A percentile compares a stretch with the other conserved stretches of the same genome.
These are phyloP conservation scores for Drosophila serrata DNA, from an alignment of 1,140 invertebrate species.

Conservation along the genomic window DNA sequence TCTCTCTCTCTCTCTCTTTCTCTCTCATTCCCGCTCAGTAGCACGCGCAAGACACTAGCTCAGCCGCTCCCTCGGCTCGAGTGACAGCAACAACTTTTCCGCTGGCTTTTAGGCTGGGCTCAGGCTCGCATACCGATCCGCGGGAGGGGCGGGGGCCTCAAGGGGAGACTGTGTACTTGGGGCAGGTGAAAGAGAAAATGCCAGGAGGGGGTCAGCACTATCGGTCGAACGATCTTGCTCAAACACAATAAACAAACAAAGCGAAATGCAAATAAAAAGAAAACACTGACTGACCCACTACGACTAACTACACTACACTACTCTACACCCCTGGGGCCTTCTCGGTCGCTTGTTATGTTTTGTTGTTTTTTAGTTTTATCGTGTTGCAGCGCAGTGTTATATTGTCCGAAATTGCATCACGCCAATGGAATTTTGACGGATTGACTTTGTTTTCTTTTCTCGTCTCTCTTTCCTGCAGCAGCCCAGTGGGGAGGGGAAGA, in stretches of 20 bases:
- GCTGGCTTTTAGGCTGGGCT: slow-evolving; percentile 67
- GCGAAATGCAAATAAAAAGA: slow-evolving; percentile 38
- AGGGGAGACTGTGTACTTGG: slow-evolving; percentile 18
- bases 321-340: slow-evolving; percentile 35
- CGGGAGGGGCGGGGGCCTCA: slow-evolving; percentile 17
- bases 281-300: slow-evolving; percentile 41
- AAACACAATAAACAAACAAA: slow-evolving; percentile 40
- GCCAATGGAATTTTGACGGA: slow-evolving; percentile 59
- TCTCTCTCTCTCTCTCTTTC: not conserved
- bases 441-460: slow-evolving; percentile 37
- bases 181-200: slow-evolving; percentile 42
- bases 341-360: slow-evolving; percentile 32
- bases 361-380: slow-evolving; percentile 19
- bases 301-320: slow-evolving; percentile 7
- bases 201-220: slow-evolving; percentile 28
- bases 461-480: slow-evolving; percentile 20
- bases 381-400: slow-evolving; percentile 20
- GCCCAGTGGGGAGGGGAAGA: slow-evolving; percentile 7
- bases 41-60: slow-evolving; percentile 33
- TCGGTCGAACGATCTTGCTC: slow-evolving; percentile 22
- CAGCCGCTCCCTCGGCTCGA: slow-evolving; percentile 77
- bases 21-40: slow-evolving; percentile 10
- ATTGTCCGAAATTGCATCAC: slow-evolving; percentile 69
- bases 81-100: slow-evolving; percentile 71
- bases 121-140: slow-evolving; percentile 45